Evolutionary conservation across 2,113 vertebrate species (phyloP).

Genomic region (Sinocyclocheilus anshuiensis): DNA sequence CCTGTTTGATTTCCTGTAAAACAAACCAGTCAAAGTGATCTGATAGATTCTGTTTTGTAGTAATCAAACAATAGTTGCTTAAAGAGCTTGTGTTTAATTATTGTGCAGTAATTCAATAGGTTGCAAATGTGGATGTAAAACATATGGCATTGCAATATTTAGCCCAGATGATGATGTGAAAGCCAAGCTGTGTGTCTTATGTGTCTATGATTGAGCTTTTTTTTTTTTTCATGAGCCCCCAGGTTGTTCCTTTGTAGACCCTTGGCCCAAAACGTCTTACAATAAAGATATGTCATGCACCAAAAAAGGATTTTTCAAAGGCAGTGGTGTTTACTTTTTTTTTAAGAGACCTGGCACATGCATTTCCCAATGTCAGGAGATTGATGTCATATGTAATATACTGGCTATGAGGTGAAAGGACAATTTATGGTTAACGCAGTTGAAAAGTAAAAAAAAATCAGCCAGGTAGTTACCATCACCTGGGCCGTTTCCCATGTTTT

Average conservation of each 20-base stretch:
- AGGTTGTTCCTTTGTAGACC: background rate
- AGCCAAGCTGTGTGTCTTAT: slow-evolving; percentile 4
- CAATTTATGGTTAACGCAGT: slow-evolving; percentile 35
- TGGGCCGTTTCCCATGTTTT: slow-evolving; percentile 43
- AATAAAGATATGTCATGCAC: slow-evolving; percentile 63
- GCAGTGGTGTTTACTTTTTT: slow-evolving; percentile 50
- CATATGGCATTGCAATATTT: background rate
- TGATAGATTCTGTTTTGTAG: background rate
- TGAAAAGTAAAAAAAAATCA: slow-evolving; percentile 20
- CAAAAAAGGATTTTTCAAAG: slow-evolving; percentile 58
- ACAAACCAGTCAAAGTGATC: background rate
- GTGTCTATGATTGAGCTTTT: background rate
- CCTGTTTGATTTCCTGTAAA: background rate
- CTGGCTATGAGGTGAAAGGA: slow-evolving; percentile 41
- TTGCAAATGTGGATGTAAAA: background rate
- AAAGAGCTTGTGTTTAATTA: background rate
- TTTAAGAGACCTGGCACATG: slow-evolving; percentile 26
- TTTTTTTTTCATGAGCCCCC: background rate
- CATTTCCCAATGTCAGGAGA: slow-evolving; percentile 47
- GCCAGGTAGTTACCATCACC: slow-evolving; percentile 40
- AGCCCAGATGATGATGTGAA: background rate
- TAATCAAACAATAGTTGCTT: background rate
- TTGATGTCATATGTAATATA: slow-evolving; percentile 53
- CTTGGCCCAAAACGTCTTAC: slow-evolving; percentile 19
- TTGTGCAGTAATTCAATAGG: background rate